A percentile compares a stretch with the other conserved stretches of the same genome.
phyloP scores from a whole-genome alignment of 2,888 invertebrate genomes.

The Acleris holmiana region DNA sequence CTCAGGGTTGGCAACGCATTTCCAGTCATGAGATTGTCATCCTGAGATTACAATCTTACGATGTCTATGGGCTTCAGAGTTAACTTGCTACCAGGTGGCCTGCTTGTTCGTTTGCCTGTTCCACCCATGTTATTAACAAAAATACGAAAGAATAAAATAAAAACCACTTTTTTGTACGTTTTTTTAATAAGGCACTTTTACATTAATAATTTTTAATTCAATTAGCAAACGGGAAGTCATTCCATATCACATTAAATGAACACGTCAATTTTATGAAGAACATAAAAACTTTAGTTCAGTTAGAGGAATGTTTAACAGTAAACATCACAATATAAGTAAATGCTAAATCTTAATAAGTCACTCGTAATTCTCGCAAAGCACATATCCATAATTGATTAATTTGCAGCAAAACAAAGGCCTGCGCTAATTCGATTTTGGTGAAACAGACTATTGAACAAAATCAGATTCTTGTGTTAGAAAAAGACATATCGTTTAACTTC shows the following conservation, averaged over 20 bases:
- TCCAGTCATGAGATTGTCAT: no score
- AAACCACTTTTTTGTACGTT: not conserved
- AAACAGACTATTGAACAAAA: no score
- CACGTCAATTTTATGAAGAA: not conserved
- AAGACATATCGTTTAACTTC: no score
- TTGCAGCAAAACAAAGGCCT: not conserved
- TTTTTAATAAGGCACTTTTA: slow-evolving; percentile 22
- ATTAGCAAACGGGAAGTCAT: not conserved
- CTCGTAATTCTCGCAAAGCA: not conserved
- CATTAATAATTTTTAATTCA: not conserved
- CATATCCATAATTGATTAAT: not conserved
- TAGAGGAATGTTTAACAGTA: slow-evolving; percentile 11
- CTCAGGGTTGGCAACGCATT: no score
- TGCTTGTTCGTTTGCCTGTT: not conserved
- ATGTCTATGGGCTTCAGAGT: no score
- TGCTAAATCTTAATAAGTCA: slow-evolving; percentile 3
- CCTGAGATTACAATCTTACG: no score
- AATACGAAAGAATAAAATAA: not conserved
- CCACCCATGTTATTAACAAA: no score
- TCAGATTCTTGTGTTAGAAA: no score
- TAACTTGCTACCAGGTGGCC: no score
- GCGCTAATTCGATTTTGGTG: no score
- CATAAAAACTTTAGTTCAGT: not conserved
- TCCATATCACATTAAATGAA: not conserved
- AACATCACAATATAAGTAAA: slow-evolving; percentile 7